Percentiles rank a stretch among this genome's conserved stretches.
Evolutionary conservation across 2,113 vertebrate genomes (phyloP).

Genomic region (Anguilla rostrata): DNA sequence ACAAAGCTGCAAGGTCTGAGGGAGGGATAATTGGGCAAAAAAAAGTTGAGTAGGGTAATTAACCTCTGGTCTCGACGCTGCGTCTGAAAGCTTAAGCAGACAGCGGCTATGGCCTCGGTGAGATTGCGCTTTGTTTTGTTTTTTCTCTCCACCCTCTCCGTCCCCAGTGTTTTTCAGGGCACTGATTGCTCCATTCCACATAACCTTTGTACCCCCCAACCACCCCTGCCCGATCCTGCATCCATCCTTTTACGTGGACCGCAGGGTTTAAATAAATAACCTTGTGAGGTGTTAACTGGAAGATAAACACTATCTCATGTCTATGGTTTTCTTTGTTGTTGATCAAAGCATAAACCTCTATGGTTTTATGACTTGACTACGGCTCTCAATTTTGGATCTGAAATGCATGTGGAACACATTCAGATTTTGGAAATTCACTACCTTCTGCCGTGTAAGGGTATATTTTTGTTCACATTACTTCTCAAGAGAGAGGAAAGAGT

Average conservation of each 20-base stretch:
- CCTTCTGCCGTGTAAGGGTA: neutral
- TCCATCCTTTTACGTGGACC: slow-evolving; percentile 35
- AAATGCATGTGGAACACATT: neutral
- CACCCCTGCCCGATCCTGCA: slow-evolving; percentile 52
- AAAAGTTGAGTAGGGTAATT: slow-evolving; percentile 49
- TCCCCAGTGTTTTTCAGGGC: slow-evolving; percentile 37
- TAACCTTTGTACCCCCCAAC: slow-evolving; percentile 41
- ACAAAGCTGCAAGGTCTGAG: slow-evolving; percentile 58
- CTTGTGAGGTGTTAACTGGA: slow-evolving; percentile 18
- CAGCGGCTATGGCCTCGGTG: slow-evolving; percentile 55
- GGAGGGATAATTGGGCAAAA: slow-evolving; percentile 56
- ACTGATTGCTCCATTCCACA: slow-evolving; percentile 48
- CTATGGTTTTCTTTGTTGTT: neutral
- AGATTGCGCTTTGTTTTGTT: slow-evolving; percentile 67
- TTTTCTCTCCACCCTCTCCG: slow-evolving; percentile 40
- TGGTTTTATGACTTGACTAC: too few relatives aligned
- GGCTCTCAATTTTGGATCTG: neutral
- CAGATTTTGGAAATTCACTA: neutral
- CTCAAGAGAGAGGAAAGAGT: neutral
- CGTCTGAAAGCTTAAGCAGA: slow-evolving; percentile 65
- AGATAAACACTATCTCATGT: slow-evolving; percentile 7
- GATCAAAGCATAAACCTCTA: neutral
- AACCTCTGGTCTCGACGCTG: slow-evolving; percentile 56
- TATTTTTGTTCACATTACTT: neutral
- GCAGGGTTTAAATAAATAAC: slow-evolving; percentile 32